Evolutionary conservation across 2,888 invertebrate genomes (phyloP), one percentile per base, ranked within the genome.

Genomic region (Drosophila parthenogenetica): DNA sequence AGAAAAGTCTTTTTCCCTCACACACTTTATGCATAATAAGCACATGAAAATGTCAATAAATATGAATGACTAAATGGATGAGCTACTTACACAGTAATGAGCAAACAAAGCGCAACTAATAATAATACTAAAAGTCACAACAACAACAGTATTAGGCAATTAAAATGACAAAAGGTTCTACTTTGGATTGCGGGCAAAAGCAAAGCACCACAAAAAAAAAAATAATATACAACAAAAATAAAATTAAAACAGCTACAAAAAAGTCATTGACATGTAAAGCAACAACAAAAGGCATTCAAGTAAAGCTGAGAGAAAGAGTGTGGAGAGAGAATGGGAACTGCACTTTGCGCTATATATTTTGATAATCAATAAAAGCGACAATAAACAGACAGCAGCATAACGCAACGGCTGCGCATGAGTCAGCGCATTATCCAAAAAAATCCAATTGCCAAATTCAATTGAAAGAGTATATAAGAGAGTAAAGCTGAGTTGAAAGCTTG

Each of bases 181-280:
- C 69, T 82, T 58, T 61, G 50, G 16, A 57, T 74, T 69, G 61
- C 50, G 57, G 16, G 45, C 50, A 57, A 58, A 58, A 58, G 40
- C 49, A 61, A 59, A 29, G 32, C 17, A 50, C 19, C 8, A 14
- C 8, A 25, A n/a, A 25, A 39, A n/a, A n/a, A 48, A n/a, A n/a
- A n/a, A n/a, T n/a, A n/a, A n/a, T n/a, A n/a, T n/a, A 70, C 64
- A 50, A 43, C 45, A 57, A 54, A 53, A 69, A 42, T 35, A 48
- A 54, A 57, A 60, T 58, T 51, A 54, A 54, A 55, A 61, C 49
- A 46, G 46, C 62, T 54, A 63, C 40, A 73, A 80, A 67, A 75
- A 81, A 86, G 85, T 88, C 85, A 87, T 75, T 86, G 89, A 88
- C 85, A 86, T 85, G 76, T 64, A 77, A 79, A 74, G 59, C 69